Base-by-base conservation (phyloP, 2,888 invertebrate genomes). In the Caenorhabditis afra region DNA sequence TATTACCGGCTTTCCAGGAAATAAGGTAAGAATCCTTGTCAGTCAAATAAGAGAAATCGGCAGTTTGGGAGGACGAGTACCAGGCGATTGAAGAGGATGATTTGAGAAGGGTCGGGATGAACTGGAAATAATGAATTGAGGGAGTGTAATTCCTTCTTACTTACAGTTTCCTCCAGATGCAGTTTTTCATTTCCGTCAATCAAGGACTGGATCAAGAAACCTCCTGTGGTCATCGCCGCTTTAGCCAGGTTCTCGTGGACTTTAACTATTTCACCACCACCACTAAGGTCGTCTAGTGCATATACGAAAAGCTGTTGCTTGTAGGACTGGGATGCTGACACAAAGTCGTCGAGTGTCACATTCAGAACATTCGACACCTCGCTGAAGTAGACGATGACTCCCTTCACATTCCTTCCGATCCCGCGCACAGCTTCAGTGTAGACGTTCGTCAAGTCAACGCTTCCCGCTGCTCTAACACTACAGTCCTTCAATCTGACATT, bases 221-320 rank as follows among this genome's bases (percentile, higher is more conserved):
- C 65, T 2, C 65, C 65, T 8, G 65, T 65, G 4, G 65, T 16
- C 20, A 65, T 12, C 12, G 53, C 65, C 8, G 65, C 65, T 20
- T 49, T 23, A 1, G 61, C 23, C 7, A 65, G 41, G 11, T n/a
- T 14, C 12, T 12, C 7, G 39, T 35, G 1, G 18, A 12, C 47
- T 71, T 55, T 16, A 78, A 78, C 20, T 70, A 7, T 20, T 78
- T 52, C 44, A 71, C 71, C 18, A 59, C 66, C 49, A 71, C 66
- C 0, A 49, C 22, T 35, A 59, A 29, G 29, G 4, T 29, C 29
- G 29, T 29, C 29, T 3, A 29, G 29, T 5, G 7, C 29, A 29
- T 29, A 29, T 5, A 29, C 29, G 29, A 29, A 29, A 7, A 29
- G 29, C 29, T 29, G 29, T 7, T 29, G 29, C 29, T 29, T 3